Percentiles rank a stretch among this genome's conserved stretches.
phyloP scores from a whole-genome alignment of 53 echinoderm and acorn worm species.

The Holothuria leucospilota region DNA sequence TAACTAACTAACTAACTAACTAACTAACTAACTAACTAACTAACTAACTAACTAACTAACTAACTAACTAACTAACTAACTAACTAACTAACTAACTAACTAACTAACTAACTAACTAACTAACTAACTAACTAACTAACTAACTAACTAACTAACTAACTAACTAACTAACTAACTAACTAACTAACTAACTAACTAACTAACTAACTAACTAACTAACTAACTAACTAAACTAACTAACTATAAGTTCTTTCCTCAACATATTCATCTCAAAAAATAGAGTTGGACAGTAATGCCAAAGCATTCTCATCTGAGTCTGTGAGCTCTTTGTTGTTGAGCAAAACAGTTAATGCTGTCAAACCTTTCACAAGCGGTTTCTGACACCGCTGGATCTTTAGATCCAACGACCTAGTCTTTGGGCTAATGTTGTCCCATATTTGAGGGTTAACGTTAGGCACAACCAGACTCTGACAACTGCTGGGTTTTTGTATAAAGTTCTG shows the following conservation, averaged over 20 bases:
- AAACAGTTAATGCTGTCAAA: not conserved
- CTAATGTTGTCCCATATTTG: slow-evolving; percentile 4
- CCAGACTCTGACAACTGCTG: not conserved
- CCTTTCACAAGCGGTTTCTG: slow-evolving; percentile 36
- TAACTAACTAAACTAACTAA: too few species aligned
- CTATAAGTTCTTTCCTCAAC: slow-evolving; percentile 4
- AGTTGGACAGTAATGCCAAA: slow-evolving; percentile 3
- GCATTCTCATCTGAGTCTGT: not conserved
- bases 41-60: too few species aligned
- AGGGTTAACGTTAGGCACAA: slow-evolving; percentile 37
- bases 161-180: too few species aligned
- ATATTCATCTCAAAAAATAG: slow-evolving; percentile 1
- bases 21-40: too few species aligned
- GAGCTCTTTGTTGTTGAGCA: not conserved
- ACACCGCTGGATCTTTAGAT: not conserved
- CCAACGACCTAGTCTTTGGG: not conserved
- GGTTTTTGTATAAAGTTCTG: not conserved
- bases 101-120: too few species aligned
- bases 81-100: too few species aligned
- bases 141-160: too few species aligned
- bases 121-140: too few species aligned
- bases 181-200: too few species aligned
- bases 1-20: too few species aligned
- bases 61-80: too few species aligned
- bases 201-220: too few species aligned